Conservation (phyloP, 2,113 vertebrate species). For the Cyprinodon tularosa region DNA sequence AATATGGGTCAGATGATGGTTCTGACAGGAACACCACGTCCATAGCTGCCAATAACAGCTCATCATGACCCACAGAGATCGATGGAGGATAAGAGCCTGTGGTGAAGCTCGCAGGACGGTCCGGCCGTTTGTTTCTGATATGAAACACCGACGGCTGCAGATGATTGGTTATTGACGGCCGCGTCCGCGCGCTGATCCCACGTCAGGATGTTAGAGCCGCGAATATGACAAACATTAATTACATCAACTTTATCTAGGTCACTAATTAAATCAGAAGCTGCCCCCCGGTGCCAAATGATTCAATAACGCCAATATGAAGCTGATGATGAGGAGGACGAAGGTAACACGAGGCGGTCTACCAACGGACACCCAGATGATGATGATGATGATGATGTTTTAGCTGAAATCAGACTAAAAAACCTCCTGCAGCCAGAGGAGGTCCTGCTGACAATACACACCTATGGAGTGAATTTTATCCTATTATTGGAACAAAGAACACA, state of each 20-base stretch:
- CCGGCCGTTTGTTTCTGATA: slow-evolving; percentile 74
- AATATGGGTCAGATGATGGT: neutral
- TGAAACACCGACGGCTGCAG: slow-evolving; percentile 69
- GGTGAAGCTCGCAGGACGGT: slow-evolving; percentile 55
- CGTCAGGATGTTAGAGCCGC: slow-evolving; percentile 55
- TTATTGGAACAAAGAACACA: too few species aligned
- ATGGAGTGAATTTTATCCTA: too few species aligned
- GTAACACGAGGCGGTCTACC: too few species aligned
- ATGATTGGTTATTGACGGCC: slow-evolving; percentile 87
- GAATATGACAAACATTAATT: slow-evolving; percentile 81
- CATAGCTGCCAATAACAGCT: slow-evolving; percentile 52
- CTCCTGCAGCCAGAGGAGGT: too few species aligned
- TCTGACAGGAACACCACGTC: neutral
- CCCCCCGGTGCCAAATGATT: slow-evolving; percentile 78
- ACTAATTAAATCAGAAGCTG: slow-evolving; percentile 80
- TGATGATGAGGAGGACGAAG: slow-evolving; percentile 63
- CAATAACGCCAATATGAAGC: slow-evolving; percentile 87
- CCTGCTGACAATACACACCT: too few species aligned
- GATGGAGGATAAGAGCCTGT: slow-evolving; percentile 62
- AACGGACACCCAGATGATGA: too few species aligned
- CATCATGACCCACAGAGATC: slow-evolving; percentile 64
- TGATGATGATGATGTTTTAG: neutral
- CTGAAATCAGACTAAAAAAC: rapidly evolving
- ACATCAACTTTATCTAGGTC: slow-evolving; percentile 76
- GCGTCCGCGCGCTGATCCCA: slow-evolving; percentile 29